phyloP scores from a whole-genome alignment of 2,113 vertebrate species.

The Megaleporinus macrocephalus region DNA sequence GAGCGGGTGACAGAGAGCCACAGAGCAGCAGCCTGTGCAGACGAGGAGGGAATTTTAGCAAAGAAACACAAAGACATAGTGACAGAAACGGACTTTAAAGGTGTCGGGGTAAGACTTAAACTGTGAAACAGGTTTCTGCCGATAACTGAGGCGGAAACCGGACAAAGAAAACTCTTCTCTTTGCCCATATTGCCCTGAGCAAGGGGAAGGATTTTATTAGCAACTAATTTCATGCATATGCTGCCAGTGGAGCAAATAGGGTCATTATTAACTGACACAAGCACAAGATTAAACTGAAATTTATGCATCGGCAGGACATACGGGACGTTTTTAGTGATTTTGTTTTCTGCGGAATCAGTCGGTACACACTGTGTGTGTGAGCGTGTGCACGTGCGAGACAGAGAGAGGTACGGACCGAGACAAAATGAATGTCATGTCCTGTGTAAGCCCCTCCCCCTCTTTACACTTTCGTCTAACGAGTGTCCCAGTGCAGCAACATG shows the following conservation, averaged over 20 bases:
- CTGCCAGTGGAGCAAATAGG: conserved; percentile 18
- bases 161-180: background rate
- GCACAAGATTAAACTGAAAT: conserved; percentile 1
- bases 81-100: background rate
- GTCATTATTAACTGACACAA: background rate
- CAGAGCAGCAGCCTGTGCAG: background rate
- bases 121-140: background rate
- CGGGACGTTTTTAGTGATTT: background rate
- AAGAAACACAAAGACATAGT: background rate
- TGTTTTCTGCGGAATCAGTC: conserved; percentile 39
- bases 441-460: background rate
- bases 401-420: background rate
- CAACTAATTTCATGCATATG: conserved; percentile 1
- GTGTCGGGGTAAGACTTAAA: background rate
- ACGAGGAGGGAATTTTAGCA: background rate
- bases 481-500: background rate
- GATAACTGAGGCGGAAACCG: background rate
- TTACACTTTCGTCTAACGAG: conserved; percentile 4
- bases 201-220: background rate
- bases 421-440: conserved; percentile 9
- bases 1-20: background rate
- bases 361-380: conserved; percentile 40
- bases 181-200: background rate
- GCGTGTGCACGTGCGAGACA: background rate
- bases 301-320: background rate